Evolutionary conservation across 2,113 vertebrate genomes (phyloP), one percentile per base, ranked within the genome.

Genomic region (Abramis brama): DNA sequence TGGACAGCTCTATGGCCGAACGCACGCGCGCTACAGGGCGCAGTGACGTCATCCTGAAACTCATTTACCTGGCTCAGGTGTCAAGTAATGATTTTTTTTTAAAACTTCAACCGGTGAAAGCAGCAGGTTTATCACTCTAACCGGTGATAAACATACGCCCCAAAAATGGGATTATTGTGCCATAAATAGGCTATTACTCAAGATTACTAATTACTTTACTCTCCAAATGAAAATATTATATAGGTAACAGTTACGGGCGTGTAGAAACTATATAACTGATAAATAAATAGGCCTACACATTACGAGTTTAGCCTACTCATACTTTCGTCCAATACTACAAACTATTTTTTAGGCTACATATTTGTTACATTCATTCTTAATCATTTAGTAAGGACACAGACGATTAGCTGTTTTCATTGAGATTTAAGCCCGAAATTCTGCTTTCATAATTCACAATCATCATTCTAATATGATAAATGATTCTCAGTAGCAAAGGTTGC

Each of bases 1-100:
- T 90, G 92, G 88, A 77, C 17, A 21, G n/a, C 47, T 64, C 78
- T 9, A 21, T 11, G 11, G 36, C 82, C 80, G 80, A 79, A 78
- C 94, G 93, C 94, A 94, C 83, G 93, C 94, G 94, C 93, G 45
- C 68, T 91, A 84, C 86, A 88, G 33, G 17, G 74, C 25, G 71
- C 36, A 27, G 70, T 39, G 79, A 89, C 88, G 89, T 90, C 88
- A 90, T 8, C 23, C 43, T 36, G 76, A 86, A 87, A 88, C 81
- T 83, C 81, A 83, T 88, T 89, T 87, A 91, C 89, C 91, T 91
- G 91, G 7, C 43, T 85, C 87, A 91, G 91, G 91, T 91, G 71
- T 64, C 59, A 25, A 36, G 3, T 15, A 21, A 57, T 4, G 12
- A 23, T 36, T 7, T 75, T 39, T 45, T 17, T 39, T 33, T 81